A percentile compares a stretch with the other conserved stretches of the same genome.
Conservation (phyloP, 1,140 invertebrate genomes). For the Ylistrum balloti region DNA sequence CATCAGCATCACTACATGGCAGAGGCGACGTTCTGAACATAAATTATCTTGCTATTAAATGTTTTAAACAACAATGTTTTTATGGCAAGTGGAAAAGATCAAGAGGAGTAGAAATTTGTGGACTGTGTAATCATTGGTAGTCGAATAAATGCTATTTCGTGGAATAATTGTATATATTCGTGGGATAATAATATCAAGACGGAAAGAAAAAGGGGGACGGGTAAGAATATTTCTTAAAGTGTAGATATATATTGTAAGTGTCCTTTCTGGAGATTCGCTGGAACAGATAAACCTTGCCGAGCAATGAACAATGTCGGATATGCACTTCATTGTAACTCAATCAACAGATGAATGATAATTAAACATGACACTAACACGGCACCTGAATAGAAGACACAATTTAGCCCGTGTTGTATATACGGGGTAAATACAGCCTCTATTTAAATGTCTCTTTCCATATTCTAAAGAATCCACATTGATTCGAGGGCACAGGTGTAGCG, state of each 20-base stretch:
- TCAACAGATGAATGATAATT: not conserved
- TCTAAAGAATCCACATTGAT: conserved; percentile 39
- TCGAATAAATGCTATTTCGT: too few relatives aligned
- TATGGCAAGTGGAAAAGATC: too few relatives aligned
- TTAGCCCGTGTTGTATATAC: conserved; percentile 17
- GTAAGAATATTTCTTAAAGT: too few relatives aligned
- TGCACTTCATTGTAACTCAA: conserved; percentile 32
- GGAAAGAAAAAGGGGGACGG: too few relatives aligned
- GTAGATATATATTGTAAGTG: not conserved
- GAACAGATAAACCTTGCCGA: not conserved
- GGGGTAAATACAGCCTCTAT: conserved; percentile 7
- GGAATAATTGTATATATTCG: too few relatives aligned
- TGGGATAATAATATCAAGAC: too few relatives aligned
- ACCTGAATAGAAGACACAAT: not conserved
- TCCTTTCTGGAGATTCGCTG: not conserved
- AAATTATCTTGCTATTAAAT: too few relatives aligned
- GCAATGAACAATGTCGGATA: not conserved
- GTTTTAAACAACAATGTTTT: too few relatives aligned
- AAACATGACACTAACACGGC: conserved; percentile 24
- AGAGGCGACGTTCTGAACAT: too few relatives aligned
- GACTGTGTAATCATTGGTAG: too few relatives aligned
- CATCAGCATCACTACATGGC: too few relatives aligned
- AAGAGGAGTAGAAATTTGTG: too few relatives aligned
- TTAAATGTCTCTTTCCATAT: conserved; percentile 27
- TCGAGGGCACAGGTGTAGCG: conserved; percentile 6